Base-by-base conservation (phyloP, 2,888 invertebrate species). In the Liodrosophila aerea region DNA sequence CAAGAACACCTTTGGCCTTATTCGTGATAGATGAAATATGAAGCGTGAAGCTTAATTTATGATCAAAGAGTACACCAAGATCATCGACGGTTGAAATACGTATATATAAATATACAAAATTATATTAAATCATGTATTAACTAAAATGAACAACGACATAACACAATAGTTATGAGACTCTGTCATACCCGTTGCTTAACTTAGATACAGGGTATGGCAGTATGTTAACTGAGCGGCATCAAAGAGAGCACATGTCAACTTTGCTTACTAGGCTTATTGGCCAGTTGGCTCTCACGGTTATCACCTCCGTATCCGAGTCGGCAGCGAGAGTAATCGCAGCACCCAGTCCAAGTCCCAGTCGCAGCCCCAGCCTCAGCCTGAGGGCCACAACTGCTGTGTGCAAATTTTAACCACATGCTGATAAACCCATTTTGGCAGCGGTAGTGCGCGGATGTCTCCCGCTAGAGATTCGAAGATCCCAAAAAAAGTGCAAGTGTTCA, bases 381-480 rank as follows among this genome's bases (percentile, higher is more conserved):
- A 44, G 33, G 39, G 33, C 47, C 22, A 33, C 37, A 53, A 49
- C 52, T 4, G 22, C 22, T 22, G 45, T n/a, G 51, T 36, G 54
- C 44, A 46, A 56, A 56, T 29, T 57, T 13, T 33, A 56, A 13
- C 31, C 8, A 31, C 44, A 33, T 43, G 31, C 52, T 53, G 57
- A 57, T 63, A 67, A 62, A 53, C 34, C 43, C 41, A 68, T 62
- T 62, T 53, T 36, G 56, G 34, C 46, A 41, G 53, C 66, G 62
- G 56, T 18, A 29, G 18, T 33, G 61, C 36, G 40, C 67, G 61
- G 61, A 61, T 66, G 66, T 66, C 44, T 40, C 15, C 54, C 44
- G 49, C 52, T 16, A 40, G 5, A n/a, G 31, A 45, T 40, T 13
- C 16, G 13, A 7, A 31, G 36, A 30, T 41, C 16, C 2, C 34